Evolutionary conservation across 2,113 vertebrate genomes (phyloP).

Genomic region (Lates calcarifer): DNA sequence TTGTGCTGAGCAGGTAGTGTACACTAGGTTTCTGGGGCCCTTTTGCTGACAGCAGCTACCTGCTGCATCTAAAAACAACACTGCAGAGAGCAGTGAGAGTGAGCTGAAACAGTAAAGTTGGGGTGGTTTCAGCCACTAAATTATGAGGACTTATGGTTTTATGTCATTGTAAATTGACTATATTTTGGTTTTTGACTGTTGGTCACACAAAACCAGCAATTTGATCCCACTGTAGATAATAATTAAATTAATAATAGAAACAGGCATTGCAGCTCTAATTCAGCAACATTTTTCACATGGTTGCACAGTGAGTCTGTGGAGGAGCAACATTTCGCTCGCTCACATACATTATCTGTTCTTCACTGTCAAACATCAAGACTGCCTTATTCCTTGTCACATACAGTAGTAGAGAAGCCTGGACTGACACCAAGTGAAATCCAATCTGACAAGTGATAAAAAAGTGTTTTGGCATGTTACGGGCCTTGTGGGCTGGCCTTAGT

Average conservation of each 20-base stretch:
- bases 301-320: constrained; percentile 1
- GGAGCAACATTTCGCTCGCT: constrained; percentile 44
- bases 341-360: constrained; percentile 56
- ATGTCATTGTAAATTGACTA: neutral
- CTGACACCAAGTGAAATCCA: constrained; percentile 69
- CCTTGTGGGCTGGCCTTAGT: constrained; percentile 74
- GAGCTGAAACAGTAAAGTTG: neutral
- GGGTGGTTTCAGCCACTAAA: neutral
- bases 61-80: neutral
- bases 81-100: neutral
- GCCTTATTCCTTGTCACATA: constrained; percentile 67
- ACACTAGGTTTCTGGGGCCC: neutral
- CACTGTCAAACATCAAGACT: constrained; percentile 61
- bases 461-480: constrained; percentile 80
- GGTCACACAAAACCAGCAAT: neutral
- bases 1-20: neutral
- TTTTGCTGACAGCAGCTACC: neutral
- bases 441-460: constrained; percentile 82
- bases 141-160: neutral
- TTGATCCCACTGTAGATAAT: neutral
- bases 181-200: neutral
- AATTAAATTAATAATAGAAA: neutral
- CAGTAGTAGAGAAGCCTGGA: constrained; percentile 67
- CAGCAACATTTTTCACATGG: neutral
- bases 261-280: neutral